A percentile compares a stretch with the other conserved stretches of the same genome.
Evolutionary conservation across 2,888 invertebrate genomes (phyloP).

Genomic region (Caenorhabditis sp.): DNA sequence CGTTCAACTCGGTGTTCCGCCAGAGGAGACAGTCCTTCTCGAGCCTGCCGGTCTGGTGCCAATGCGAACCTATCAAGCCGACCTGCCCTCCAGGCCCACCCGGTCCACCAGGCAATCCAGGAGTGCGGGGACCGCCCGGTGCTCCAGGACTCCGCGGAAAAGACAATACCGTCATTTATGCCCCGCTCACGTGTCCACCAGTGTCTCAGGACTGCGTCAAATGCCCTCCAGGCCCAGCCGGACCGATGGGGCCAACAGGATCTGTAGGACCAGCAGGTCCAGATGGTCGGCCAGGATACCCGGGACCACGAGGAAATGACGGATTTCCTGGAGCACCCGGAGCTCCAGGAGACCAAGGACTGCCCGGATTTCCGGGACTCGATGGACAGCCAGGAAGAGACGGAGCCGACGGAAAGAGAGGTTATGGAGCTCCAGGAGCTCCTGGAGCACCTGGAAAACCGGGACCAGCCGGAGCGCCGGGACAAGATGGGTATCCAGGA

Average conservation of each 20-base stretch:
- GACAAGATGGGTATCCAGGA: slow-evolving; percentile 56
- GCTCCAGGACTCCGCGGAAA: slow-evolving; percentile 48
- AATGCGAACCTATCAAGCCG: slow-evolving; percentile 73
- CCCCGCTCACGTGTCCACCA: slow-evolving; percentile 59
- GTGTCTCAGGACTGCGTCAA: slow-evolving; percentile 49
- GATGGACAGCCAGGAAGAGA: slow-evolving; percentile 52
- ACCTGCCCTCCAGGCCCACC: slow-evolving; percentile 70
- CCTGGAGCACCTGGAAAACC: slow-evolving; percentile 52
- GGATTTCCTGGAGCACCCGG: slow-evolving; percentile 63
- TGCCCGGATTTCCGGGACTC: slow-evolving; percentile 62
- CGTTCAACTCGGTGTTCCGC: slow-evolving; percentile 73
- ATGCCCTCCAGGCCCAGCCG: slow-evolving; percentile 58
- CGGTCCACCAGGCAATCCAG: slow-evolving; percentile 68
- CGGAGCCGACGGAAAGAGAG: slow-evolving; percentile 37
- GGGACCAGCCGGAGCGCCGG: slow-evolving; percentile 54
- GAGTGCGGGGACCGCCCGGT: slow-evolving; percentile 61
- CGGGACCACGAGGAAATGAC: slow-evolving; percentile 46
- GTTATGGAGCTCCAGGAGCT: slow-evolving; percentile 28
- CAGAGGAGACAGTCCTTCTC: slow-evolving; percentile 65
- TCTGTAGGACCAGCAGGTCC: slow-evolving; percentile 36
- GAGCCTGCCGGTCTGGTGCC: slow-evolving; percentile 73
- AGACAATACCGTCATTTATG: slow-evolving; percentile 50
- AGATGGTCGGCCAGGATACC: slow-evolving; percentile 42
- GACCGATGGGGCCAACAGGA: slow-evolving; percentile 47
- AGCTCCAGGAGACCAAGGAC: slow-evolving; percentile 59